Evolutionary conservation across 2,113 vertebrate genomes (phyloP), one percentile per base, ranked within the genome.

Genomic region (Epinephelus cyanopodus): DNA sequence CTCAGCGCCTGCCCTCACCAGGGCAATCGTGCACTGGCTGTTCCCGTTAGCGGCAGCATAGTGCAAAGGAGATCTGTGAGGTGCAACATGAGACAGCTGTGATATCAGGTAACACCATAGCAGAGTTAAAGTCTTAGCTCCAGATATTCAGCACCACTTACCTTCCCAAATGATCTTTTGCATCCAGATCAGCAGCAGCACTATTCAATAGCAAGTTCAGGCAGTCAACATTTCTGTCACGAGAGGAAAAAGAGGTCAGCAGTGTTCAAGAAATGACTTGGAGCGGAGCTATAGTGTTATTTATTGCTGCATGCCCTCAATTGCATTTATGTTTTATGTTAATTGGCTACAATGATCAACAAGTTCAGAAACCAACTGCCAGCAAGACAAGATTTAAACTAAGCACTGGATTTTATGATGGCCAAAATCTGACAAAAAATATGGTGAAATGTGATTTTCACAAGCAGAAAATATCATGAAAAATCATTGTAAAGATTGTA

Each of bases 151-250:
- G 25, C 8, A 9, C 23, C 23, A 27, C 83, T 93, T 86, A 97
- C 98, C 97, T 97, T 93, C 97, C 97, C 74, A 99, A 96, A 76
- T 96, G 95, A 92, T 99, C 98, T 92, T 96, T 97, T 83, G 95
- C 95, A 89, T 95, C 97, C 88, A 98, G 87, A 82, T 98, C 96
- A 81, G 96, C 97, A 79, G 96, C 33, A n/a, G 50, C 95, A 67
- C 96, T 96, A 90, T 95, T 97, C 94, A 99, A 93, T 86, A 99
- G 95, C 95, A 98, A 94, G 93, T 98, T 98, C 90, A 99, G 96
- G 96, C 97, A 99, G 92, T 99, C 97, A 74, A 98, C 94, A 45
- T 98, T 98, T 93, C 98, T 99, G 81, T 19, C 19, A 86, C 19
- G 57, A 73, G 45, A 73, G 48, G 60, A 80, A 33, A 48, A 9